These are phyloP conservation scores for Furcifer pardalis DNA, from an alignment of 2,797 vertebrate species.

Conservation along the genomic window DNA sequence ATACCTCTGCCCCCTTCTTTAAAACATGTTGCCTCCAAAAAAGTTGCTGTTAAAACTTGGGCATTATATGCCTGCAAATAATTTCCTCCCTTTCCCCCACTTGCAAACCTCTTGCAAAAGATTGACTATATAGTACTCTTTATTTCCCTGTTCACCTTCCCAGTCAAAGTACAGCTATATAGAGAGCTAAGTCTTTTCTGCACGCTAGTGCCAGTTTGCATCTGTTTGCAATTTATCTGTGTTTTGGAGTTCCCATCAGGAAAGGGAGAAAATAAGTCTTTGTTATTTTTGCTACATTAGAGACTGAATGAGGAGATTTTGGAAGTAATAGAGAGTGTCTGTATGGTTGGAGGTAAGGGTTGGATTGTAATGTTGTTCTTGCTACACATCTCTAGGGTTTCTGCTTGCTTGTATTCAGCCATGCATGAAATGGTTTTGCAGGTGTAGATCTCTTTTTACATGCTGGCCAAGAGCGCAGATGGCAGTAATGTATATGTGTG, in stretches of 20 bases:
- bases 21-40: background rate
- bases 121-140: background rate
- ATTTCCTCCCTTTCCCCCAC: constrained; percentile 27
- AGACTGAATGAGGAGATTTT: background rate
- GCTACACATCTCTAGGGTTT: background rate
- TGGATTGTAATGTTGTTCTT: background rate
- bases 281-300: background rate
- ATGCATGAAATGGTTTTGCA: too few species aligned
- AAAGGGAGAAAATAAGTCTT: background rate
- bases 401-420: too few species aligned
- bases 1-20: fast-evolving
- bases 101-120: constrained; percentile 3
- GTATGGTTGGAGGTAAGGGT: background rate
- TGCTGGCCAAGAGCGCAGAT: too few species aligned
- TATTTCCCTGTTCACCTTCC: background rate
- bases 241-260: background rate
- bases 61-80: background rate
- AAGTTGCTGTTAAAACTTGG: background rate
- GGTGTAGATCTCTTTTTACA: too few species aligned
- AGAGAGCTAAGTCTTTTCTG: background rate
- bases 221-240: constrained; percentile 7
- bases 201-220: background rate
- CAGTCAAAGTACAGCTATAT: background rate
- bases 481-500: too few species aligned
- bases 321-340: background rate